Base-by-base conservation (phyloP, 2,888 invertebrate species). In the Automeris io region DNA sequence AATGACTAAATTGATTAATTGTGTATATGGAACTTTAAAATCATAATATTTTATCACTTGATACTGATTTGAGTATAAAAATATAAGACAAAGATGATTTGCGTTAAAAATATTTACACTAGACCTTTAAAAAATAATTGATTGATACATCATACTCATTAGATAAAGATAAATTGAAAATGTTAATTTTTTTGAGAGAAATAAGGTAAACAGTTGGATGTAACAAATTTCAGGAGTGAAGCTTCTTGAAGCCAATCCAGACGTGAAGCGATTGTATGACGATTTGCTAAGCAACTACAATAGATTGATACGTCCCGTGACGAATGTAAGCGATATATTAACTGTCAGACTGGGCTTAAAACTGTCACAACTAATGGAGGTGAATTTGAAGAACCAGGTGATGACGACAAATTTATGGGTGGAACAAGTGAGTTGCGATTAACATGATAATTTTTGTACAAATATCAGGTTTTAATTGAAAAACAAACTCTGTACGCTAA, bases 321-420 rank as follows among this genome's bases (percentile, higher is more conserved):
- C 92, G 19, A 97, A 98, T 74, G 96, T 96, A 62, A 94, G 93
- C 1, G 96, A 98, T 70, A 96, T 96, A 12, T 86, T 99, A 34
- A 96, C 95, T 0, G 98, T 99, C 33, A 91, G 94, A 85, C 88
- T 99, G 40, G 95, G 98, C 0, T 87, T 99, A 40, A 96, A 95
- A 71, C 79, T 97, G 44, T 95, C 95, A 0, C 96, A 97, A 74
- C 88, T 97, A 26, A 95, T 96, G 77, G 96, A 97, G 72, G 94
- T 95, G 82, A 97, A 96, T 69, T 69, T 97, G 43, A 95, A 96
- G 81, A 96, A 95, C 72, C 96, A 97, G 78, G 94, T 97, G 44
- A 95, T 97, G 95, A 96, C 96, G 1, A 96, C 96, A 0, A 97
- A 96, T 70, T 88, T 97, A 8, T 97, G 96, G 96, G 95, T 97